Evolutionary conservation across 2,113 vertebrate species (phyloP).

Genomic region (Oceanites oceanicus): DNA sequence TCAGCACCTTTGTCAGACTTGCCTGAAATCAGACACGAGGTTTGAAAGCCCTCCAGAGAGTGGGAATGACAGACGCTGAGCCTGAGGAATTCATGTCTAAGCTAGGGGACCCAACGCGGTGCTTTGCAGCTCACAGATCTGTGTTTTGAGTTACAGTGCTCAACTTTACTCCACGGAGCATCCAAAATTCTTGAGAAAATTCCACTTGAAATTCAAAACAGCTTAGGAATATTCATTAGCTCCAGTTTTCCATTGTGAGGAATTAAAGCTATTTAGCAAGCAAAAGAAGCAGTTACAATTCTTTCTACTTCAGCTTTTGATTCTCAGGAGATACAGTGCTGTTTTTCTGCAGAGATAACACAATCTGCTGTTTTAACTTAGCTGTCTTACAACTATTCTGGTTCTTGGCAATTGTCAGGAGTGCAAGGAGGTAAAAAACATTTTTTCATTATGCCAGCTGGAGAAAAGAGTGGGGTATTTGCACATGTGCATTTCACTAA

Average conservation of each 20-base stretch:
- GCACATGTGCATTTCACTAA: slow-evolving; percentile 2
- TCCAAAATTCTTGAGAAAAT: slow-evolving; percentile 31
- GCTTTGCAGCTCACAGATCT: neutral
- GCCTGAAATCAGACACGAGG: neutral
- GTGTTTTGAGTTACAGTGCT: neutral
- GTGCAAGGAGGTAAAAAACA: neutral
- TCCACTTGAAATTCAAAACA: slow-evolving; percentile 29
- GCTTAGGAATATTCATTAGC: slow-evolving; percentile 4
- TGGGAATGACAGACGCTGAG: fast-evolving
- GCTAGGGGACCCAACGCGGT: neutral
- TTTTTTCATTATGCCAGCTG: slow-evolving; percentile 10
- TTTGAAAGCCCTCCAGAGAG: neutral
- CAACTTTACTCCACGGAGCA: neutral
- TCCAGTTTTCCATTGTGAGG: neutral
- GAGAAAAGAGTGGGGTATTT: neutral
- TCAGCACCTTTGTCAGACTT: neutral
- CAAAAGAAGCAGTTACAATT: neutral
- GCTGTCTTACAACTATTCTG: neutral
- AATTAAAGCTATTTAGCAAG: slow-evolving; percentile 23
- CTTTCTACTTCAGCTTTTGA: neutral
- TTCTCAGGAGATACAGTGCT: neutral
- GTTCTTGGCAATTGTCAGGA: neutral
- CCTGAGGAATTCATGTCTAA: neutral
- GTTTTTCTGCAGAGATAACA: neutral
- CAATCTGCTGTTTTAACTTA: neutral